Evolutionary conservation across 2,797 vertebrate genomes (phyloP).

Genomic region (Sebastes reedi): DNA sequence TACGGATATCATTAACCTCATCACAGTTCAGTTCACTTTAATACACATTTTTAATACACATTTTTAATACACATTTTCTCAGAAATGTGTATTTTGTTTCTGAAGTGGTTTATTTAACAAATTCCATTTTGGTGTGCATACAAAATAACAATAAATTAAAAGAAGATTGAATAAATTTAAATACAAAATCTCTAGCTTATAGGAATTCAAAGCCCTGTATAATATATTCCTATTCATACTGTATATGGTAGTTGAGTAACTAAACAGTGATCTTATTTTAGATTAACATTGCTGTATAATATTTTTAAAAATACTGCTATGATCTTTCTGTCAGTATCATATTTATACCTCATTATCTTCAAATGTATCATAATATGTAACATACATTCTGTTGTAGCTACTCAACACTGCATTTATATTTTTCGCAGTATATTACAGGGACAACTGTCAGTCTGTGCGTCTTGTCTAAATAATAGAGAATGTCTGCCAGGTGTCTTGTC

Average conservation of each 20-base stretch:
- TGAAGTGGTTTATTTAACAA: not conserved
- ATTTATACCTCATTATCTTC: not conserved
- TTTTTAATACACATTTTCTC: not conserved
- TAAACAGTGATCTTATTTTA: not conserved
- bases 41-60: no score
- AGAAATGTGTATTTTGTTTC: not conserved
- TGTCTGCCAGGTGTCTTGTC: not conserved
- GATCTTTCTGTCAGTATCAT: not conserved
- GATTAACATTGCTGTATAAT: not conserved
- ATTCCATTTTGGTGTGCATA: not conserved
- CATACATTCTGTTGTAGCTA: not conserved
- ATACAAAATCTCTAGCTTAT: not conserved
- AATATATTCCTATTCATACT: not conserved
- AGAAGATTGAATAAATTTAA: not conserved
- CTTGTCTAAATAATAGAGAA: not conserved
- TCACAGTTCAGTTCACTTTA: no score
- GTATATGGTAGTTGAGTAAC: not conserved
- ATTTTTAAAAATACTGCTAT: not conserved
- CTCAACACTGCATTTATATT: not conserved
- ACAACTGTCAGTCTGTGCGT: not conserved
- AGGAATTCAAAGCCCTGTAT: not conserved
- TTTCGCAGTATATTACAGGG: not conserved
- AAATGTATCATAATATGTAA: not conserved
- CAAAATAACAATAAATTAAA: constrained; percentile 1
- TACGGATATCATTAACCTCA: no score